phyloP scores from a whole-genome alignment of 2,888 invertebrate genomes.

The Tipula helvola region DNA sequence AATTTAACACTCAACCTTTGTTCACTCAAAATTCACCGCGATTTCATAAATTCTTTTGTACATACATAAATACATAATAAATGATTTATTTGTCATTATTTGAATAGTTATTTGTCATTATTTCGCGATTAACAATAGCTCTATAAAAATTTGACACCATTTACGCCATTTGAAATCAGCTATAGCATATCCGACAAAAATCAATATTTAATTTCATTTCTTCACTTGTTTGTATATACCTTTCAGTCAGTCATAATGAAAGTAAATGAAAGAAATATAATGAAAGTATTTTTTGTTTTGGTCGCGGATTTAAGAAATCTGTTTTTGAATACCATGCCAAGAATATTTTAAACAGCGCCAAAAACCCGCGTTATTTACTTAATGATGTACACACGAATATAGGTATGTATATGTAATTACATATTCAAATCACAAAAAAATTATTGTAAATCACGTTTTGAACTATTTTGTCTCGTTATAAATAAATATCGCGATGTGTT shows the following conservation, averaged over 20 bases:
- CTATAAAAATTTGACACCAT: background rate
- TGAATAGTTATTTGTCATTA: background rate
- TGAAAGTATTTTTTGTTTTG: background rate
- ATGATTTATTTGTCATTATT: background rate
- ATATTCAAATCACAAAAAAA: background rate
- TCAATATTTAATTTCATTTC: background rate
- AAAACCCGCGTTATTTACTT: background rate
- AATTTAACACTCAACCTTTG: background rate
- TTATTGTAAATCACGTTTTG: background rate
- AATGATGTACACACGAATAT: background rate
- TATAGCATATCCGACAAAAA: background rate
- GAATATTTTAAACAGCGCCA: background rate
- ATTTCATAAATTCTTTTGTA: background rate
- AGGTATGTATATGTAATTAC: background rate
- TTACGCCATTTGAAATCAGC: background rate
- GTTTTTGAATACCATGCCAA: background rate
- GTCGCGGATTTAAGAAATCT: background rate
- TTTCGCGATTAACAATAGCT: background rate
- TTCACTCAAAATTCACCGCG: background rate
- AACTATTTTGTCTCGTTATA: background rate
- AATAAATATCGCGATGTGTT: background rate
- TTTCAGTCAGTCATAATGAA: background rate
- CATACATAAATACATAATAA: background rate
- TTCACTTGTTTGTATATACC: background rate
- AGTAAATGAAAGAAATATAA: background rate